Percentiles rank a stretch among this genome's conserved stretches.
phyloP scores from a whole-genome alignment of 2,797 vertebrate genomes.

The Tamandua tetradactyla region DNA sequence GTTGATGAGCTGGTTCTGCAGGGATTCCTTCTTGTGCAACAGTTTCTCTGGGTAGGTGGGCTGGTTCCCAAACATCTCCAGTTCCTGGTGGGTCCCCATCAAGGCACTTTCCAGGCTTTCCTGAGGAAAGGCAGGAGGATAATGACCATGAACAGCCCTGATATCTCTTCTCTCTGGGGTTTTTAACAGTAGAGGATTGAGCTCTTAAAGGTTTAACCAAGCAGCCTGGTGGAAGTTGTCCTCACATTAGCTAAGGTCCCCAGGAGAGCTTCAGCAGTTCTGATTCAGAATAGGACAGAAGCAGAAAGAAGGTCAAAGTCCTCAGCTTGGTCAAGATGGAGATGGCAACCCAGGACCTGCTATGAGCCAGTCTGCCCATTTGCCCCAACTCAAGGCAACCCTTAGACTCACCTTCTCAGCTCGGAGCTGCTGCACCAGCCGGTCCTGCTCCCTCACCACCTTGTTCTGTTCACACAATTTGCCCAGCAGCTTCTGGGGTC shows the following conservation, averaged over 20 bases:
- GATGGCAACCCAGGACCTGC: background rate
- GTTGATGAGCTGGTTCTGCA: constrained; percentile 97
- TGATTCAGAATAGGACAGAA: background rate
- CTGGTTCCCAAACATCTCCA: constrained; percentile 94
- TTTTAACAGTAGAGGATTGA: background rate
- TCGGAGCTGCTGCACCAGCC: constrained; percentile 92
- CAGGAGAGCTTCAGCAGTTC: background rate
- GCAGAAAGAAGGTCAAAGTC: background rate
- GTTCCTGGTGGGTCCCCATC: constrained; percentile 95
- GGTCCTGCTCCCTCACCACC: constrained; percentile 93
- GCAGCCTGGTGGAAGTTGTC: background rate
- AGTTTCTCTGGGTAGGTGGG: constrained; percentile 91
- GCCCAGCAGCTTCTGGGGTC: constrained; percentile 93
- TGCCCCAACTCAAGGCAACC: too few relatives aligned
- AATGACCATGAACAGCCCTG: accelerated
- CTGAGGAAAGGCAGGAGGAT: constrained; percentile 78
- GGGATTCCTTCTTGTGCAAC: constrained; percentile 93
- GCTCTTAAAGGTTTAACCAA: background rate
- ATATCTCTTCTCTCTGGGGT: background rate
- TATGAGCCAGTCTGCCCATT: background rate
- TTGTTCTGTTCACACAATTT: constrained; percentile 95
- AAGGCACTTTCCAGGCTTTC: constrained; percentile 95
- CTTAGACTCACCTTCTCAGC: constrained; percentile 91
- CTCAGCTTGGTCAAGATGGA: background rate
- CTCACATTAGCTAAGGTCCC: background rate